Evolutionary conservation across 2,888 invertebrate species (phyloP).

Genomic region (Lithophane ornitopus): DNA sequence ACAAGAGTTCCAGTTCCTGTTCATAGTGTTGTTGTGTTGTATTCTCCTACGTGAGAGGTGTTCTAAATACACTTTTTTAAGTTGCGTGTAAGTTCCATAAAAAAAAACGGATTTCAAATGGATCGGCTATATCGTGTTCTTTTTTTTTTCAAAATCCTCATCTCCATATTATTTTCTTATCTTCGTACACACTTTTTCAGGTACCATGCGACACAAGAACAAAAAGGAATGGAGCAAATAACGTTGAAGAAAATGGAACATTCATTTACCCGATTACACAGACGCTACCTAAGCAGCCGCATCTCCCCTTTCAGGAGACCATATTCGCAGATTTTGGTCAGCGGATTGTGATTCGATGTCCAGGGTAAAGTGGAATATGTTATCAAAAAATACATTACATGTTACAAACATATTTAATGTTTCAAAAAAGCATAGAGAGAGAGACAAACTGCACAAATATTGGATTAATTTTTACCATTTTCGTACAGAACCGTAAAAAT

Average conservation of each 20-base stretch:
- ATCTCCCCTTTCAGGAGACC: constrained; percentile 65
- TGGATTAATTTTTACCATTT: too few relatives aligned
- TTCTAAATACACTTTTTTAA: neutral
- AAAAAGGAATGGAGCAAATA: neutral
- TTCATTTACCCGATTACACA: constrained; percentile 65
- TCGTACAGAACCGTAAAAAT: too few relatives aligned
- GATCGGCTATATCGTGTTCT: neutral
- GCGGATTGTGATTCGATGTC: constrained; percentile 69
- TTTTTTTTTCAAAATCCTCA: neutral
- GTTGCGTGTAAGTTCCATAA: neutral
- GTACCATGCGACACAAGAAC: constrained; percentile 10
- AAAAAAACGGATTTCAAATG: neutral
- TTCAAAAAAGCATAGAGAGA: neutral
- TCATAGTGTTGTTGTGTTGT: too few relatives aligned
- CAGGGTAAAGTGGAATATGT: constrained; percentile 70
- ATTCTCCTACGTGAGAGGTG: too few relatives aligned
- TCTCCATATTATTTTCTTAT: neutral
- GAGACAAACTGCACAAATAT: too few relatives aligned
- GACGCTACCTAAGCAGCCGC: constrained; percentile 68
- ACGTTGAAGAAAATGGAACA: neutral
- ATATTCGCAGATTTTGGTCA: constrained; percentile 70
- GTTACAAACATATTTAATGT: neutral
- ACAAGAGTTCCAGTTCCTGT: neutral
- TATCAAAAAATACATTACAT: neutral
- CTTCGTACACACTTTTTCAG: constrained; percentile 13